phyloP scores from a whole-genome alignment of 2,888 invertebrate genomes.

The Meganola albula region DNA sequence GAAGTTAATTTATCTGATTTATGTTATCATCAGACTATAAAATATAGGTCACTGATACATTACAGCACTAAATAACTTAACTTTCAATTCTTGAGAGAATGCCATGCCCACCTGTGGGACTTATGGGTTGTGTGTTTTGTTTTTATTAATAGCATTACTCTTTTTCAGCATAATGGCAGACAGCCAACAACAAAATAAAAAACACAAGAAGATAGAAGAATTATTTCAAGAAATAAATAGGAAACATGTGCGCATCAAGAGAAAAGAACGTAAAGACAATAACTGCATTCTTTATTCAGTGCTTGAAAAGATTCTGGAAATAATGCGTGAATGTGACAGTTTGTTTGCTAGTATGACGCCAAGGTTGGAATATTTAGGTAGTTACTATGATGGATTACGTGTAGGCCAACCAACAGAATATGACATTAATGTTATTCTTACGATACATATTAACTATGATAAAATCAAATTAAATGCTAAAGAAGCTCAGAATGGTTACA shows the following conservation, averaged over 20 bases:
- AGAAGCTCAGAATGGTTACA: slow-evolving; percentile 34
- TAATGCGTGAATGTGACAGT: slow-evolving; percentile 37
- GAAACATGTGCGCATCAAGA: slow-evolving; percentile 39
- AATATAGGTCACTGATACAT: no score
- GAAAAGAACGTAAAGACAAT: slow-evolving; percentile 38
- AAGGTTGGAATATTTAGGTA: slow-evolving; percentile 48
- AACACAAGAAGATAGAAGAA: slow-evolving; percentile 34
- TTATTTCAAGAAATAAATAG: slow-evolving; percentile 40
- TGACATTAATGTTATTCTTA: slow-evolving; percentile 49
- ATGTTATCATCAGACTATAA: no score
- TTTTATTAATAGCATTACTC: neutral
- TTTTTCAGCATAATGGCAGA: slow-evolving; percentile 25
- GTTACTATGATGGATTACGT: slow-evolving; percentile 52
- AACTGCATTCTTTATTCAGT: slow-evolving; percentile 41
- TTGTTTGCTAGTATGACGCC: slow-evolving; percentile 48
- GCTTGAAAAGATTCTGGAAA: slow-evolving; percentile 36
- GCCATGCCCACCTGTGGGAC: no score
- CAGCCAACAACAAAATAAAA: slow-evolving; percentile 11
- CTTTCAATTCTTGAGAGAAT: no score
- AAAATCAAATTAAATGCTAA: slow-evolving; percentile 39
- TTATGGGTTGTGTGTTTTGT: neutral
- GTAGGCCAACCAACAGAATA: slow-evolving; percentile 53
- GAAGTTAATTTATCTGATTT: no score
- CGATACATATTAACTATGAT: slow-evolving; percentile 42
- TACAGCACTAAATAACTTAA: no score